Conservation (phyloP, 2,113 vertebrate genomes). For the Petrocephalus microphthalmus region DNA sequence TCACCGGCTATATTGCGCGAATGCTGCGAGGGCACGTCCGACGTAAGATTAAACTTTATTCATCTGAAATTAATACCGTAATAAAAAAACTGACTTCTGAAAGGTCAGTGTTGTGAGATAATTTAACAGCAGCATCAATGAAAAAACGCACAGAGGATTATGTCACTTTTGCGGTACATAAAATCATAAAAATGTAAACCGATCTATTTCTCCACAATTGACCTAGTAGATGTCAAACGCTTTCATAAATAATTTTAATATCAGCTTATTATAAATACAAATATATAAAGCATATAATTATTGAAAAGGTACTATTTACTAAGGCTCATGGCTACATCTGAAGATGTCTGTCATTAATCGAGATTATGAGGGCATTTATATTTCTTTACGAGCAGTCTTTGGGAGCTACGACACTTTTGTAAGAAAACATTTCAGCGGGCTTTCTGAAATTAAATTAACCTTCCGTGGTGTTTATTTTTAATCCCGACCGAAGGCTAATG, state of each 20-base stretch:
- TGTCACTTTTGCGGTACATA: neutral
- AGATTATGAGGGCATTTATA: slow-evolving; percentile 9
- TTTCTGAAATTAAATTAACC: slow-evolving; percentile 27
- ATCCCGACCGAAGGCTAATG: slow-evolving; percentile 33
- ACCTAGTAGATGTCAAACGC: neutral
- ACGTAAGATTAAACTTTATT: neutral
- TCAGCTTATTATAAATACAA: slow-evolving; percentile 8
- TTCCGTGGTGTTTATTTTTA: slow-evolving; percentile 39
- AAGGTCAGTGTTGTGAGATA: neutral
- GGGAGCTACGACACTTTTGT: slow-evolving; percentile 19
- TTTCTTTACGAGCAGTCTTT: slow-evolving; percentile 10
- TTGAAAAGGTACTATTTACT: slow-evolving; percentile 12
- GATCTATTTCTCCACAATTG: neutral
- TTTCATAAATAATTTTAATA: slow-evolving; percentile 16
- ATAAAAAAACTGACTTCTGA: slow-evolving; percentile 5
- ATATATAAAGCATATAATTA: neutral
- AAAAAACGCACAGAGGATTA: neutral
- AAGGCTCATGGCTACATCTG: neutral
- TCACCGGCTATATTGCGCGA: neutral
- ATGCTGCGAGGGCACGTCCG: neutral
- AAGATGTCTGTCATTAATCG: slow-evolving; percentile 4
- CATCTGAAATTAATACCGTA: neutral
- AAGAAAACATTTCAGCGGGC: slow-evolving; percentile 29
- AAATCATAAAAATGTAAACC: slow-evolving; percentile 21
- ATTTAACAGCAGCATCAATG: neutral